Evolutionary conservation across 2,888 invertebrate species (phyloP).

Genomic region (Epistrophe eligans): DNA sequence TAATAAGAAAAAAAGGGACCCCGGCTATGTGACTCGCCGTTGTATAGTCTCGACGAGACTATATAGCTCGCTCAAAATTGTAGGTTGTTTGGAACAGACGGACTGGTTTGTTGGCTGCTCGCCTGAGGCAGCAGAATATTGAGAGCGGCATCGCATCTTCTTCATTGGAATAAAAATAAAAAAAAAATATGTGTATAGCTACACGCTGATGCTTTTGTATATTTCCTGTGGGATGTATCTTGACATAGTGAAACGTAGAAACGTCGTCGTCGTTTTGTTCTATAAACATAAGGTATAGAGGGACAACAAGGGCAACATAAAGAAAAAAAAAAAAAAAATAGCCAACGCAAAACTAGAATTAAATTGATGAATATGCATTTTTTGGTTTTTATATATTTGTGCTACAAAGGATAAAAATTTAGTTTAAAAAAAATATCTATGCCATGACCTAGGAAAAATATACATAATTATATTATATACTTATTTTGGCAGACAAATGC

Average conservation of each 20-base stretch:
- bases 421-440: slow-evolving; percentile 57
- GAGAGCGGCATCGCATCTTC: slow-evolving; percentile 34
- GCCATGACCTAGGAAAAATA: slow-evolving; percentile 69
- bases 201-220: slow-evolving; percentile 33
- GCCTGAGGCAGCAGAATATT: slow-evolving; percentile 60
- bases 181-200: slow-evolving; percentile 19
- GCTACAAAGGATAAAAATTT: slow-evolving; percentile 31
- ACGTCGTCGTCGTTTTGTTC: slow-evolving; percentile 3
- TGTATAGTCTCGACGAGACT: slow-evolving; percentile 45
- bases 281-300: not conserved
- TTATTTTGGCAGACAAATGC: slow-evolving; percentile 52
- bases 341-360: slow-evolving; percentile 33
- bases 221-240: slow-evolving; percentile 58
- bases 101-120: slow-evolving; percentile 61
- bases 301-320: slow-evolving; percentile 13
- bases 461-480: not conserved
- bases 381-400: slow-evolving; percentile 3
- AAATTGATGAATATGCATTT: slow-evolving; percentile 44
- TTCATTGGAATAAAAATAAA: slow-evolving; percentile 14
- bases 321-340: slow-evolving; percentile 7
- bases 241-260: slow-evolving; percentile 26
- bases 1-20: slow-evolving; percentile 39
- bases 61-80: slow-evolving; percentile 10
- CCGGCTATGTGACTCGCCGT: slow-evolving; percentile 45
- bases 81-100: slow-evolving; percentile 55